These are phyloP conservation scores for Cryptoprocta ferox DNA, from an alignment of 2,797 vertebrate species.

Conservation along the genomic window DNA sequence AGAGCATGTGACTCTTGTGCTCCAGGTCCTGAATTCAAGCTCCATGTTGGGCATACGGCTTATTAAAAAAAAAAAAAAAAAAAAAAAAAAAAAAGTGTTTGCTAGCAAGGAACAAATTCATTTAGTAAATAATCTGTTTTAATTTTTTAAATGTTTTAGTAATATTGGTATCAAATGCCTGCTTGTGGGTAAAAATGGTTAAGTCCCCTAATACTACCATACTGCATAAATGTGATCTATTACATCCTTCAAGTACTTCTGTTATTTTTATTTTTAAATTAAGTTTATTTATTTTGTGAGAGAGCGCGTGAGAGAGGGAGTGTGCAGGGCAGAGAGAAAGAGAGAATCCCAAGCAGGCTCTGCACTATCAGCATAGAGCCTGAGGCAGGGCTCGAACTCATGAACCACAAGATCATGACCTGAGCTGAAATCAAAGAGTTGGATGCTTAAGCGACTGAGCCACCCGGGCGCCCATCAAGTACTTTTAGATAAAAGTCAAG, in stretches of 20 bases:
- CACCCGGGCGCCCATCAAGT: neutral
- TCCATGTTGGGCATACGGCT: neutral
- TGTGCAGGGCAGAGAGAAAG: no score
- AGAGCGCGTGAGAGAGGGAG: no score
- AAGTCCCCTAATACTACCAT: neutral
- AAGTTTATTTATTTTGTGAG: no score
- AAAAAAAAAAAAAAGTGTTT: neutral
- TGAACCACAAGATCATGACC: no score
- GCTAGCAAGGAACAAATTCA: slow-evolving; percentile 14
- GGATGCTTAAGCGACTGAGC: no score
- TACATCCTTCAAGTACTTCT: slow-evolving; percentile 20
- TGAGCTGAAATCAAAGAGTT: no score
- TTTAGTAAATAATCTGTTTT: neutral
- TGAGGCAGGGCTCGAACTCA: no score
- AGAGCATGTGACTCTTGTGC: neutral
- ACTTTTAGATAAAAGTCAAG: slow-evolving; percentile 24
- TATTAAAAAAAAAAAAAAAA: no score
- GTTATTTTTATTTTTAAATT: no score
- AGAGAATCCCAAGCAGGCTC: no score
- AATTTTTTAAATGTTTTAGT: slow-evolving; percentile 40
- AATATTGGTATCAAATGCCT: neutral
- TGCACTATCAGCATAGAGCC: no score
- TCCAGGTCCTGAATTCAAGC: neutral
- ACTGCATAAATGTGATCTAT: neutral
- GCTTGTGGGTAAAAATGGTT: neutral